Percentiles rank a stretch among this genome's conserved stretches.
Evolutionary conservation across 2,888 invertebrate species (phyloP).

Genomic region (Epirrhoe tristata): DNA sequence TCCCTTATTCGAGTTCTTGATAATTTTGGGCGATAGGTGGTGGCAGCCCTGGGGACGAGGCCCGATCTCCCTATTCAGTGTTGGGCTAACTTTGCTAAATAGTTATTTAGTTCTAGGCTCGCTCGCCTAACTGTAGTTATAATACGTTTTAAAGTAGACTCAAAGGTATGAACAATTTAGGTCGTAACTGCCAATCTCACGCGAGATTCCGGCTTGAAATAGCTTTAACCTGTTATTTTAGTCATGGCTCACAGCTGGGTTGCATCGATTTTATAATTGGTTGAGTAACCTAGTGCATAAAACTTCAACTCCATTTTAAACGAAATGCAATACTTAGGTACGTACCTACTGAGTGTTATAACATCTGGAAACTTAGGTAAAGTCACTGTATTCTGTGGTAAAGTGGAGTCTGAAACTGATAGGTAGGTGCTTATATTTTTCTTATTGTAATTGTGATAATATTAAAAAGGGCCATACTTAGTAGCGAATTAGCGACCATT

Average conservation of each 20-base stretch:
- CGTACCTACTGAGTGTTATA: no score
- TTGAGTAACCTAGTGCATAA: slow-evolving; percentile 53
- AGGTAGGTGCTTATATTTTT: no score
- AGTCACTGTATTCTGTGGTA: background rate
- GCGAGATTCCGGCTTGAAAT: slow-evolving; percentile 66
- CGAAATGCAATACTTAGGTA: background rate
- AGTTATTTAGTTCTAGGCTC: background rate
- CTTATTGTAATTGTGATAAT: no score
- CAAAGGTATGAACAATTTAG: slow-evolving; percentile 30
- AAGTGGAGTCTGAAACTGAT: background rate
- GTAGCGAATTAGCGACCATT: no score
- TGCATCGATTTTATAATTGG: slow-evolving; percentile 71
- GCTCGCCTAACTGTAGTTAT: slow-evolving; percentile 2
- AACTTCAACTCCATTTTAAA: slow-evolving; percentile 26
- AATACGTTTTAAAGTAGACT: slow-evolving; percentile 16
- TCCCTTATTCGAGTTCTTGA: slow-evolving; percentile 37
- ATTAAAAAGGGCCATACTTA: no score
- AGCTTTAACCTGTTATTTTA: slow-evolving; percentile 63
- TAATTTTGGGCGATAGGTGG: slow-evolving; percentile 25
- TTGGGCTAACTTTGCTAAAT: background rate
- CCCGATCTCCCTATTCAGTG: background rate
- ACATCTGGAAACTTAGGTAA: background rate
- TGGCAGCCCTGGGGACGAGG: slow-evolving; percentile 4
- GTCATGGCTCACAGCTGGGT: slow-evolving; percentile 43
- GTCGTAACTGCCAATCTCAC: slow-evolving; percentile 55